Conservation (phyloP, 1,140 invertebrate species). For the Heliconius hewitsoni region DNA sequence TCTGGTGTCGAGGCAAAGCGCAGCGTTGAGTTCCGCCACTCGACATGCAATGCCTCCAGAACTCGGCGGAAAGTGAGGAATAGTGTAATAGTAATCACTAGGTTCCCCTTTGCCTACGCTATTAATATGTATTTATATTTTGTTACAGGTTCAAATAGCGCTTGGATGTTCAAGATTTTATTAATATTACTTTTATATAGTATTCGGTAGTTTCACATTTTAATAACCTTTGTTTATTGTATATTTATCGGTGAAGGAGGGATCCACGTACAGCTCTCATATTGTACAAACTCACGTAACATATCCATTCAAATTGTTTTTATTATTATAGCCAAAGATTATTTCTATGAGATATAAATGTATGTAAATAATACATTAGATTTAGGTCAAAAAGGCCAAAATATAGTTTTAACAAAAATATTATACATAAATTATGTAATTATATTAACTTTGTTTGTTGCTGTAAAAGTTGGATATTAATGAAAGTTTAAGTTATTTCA, state of each 20-base stretch:
- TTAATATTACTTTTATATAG: slow-evolving; percentile 35
- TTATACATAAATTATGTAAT: not conserved
- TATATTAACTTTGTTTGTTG: slow-evolving; percentile 6
- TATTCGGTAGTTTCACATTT: slow-evolving; percentile 43
- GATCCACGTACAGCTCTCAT: slow-evolving; percentile 16
- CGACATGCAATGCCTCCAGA: too few relatives aligned
- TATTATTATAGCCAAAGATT: slow-evolving; percentile 13
- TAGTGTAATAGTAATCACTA: too few relatives aligned
- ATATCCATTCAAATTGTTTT: slow-evolving; percentile 32
- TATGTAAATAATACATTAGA: slow-evolving; percentile 33
- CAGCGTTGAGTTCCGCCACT: too few relatives aligned
- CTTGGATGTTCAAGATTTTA: slow-evolving; percentile 31
- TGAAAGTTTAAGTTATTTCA: not conserved
- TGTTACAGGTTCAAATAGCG: slow-evolving; percentile 40
- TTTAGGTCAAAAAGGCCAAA: slow-evolving; percentile 35
- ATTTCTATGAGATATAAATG: slow-evolving; percentile 4
- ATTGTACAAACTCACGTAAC: slow-evolving; percentile 43
- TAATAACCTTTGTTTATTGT: slow-evolving; percentile 4
- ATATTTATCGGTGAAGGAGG: slow-evolving; percentile 13
- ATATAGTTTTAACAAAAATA: slow-evolving; percentile 19
- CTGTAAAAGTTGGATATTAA: slow-evolving; percentile 2
- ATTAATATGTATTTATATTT: slow-evolving; percentile 3
- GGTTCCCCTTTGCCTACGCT: not conserved
- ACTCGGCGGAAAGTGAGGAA: too few relatives aligned
- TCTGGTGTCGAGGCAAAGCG: too few relatives aligned